Evolutionary conservation across 2,888 invertebrate species (phyloP).

Genomic region (Eristalis intricaria): DNA sequence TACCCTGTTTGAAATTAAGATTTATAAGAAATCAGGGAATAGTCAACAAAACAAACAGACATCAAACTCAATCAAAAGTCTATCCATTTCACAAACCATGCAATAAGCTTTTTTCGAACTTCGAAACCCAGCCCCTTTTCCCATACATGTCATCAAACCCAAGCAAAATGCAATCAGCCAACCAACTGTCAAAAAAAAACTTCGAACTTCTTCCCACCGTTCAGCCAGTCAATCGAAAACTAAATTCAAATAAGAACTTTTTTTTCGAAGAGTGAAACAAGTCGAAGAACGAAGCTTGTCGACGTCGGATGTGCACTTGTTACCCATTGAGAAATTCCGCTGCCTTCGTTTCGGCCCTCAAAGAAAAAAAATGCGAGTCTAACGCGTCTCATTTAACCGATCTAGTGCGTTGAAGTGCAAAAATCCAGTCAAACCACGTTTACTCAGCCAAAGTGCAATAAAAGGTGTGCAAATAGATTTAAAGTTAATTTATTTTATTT

Average conservation of each 20-base stretch:
- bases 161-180: neutral
- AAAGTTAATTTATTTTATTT: constrained; percentile 20
- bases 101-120: constrained; percentile 8
- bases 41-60: constrained; percentile 29
- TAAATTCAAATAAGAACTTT: constrained; percentile 68
- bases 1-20: no score
- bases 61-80: neutral
- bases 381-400: constrained; percentile 28
- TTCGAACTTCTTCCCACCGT: constrained; percentile 7
- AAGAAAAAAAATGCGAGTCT: constrained; percentile 16
- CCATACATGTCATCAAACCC: neutral
- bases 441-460: constrained; percentile 38
- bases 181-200: constrained; percentile 53
- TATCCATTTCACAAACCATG: constrained; percentile 30
- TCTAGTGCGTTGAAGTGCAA: constrained; percentile 26
- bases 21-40: no score
- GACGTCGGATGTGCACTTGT: constrained; percentile 72
- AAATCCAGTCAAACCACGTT: constrained; percentile 4
- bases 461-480: constrained; percentile 49
- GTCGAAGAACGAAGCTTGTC: constrained; percentile 70
- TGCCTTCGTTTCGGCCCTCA: constrained; percentile 40
- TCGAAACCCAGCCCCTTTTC: constrained; percentile 14
- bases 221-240: constrained; percentile 4
- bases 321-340: constrained; percentile 50
- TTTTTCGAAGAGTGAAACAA: constrained; percentile 68